These are phyloP conservation scores for Drosophila tanythrix DNA, from an alignment of 2,888 invertebrate genomes.

Conservation along the genomic window DNA sequence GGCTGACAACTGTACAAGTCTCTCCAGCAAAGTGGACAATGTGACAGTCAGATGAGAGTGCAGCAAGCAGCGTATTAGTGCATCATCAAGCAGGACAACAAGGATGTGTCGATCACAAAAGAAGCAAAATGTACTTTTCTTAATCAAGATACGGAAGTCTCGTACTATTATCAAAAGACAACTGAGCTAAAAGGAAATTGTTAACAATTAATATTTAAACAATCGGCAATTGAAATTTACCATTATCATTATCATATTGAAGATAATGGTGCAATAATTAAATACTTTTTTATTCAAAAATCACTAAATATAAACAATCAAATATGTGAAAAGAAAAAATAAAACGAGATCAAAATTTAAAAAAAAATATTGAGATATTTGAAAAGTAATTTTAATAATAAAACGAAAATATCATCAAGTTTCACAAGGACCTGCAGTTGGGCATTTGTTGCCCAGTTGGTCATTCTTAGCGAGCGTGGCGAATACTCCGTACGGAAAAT, in stretches of 20 bases:
- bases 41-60: conserved; percentile 49
- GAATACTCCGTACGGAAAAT: conserved; percentile 4
- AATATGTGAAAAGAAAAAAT: too few species aligned
- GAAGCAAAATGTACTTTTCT: conserved; percentile 31
- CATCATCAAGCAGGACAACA: conserved; percentile 33
- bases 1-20: conserved; percentile 56
- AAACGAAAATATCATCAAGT: neutral
- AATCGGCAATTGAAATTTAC: neutral
- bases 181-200: neutral
- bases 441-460: conserved; percentile 17
- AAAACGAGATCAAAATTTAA: neutral
- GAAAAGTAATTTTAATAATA: neutral
- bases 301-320: too few species aligned
- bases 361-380: neutral
- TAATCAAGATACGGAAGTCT: conserved; percentile 8
- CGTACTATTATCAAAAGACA: neutral
- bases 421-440: neutral
- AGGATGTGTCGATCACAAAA: conserved; percentile 27
- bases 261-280: neutral
- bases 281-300: neutral
- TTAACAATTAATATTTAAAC: neutral
- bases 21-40: conserved; percentile 64
- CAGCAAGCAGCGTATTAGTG: conserved; percentile 32
- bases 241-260: neutral
- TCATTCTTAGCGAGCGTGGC: neutral